Conservation (phyloP, 2,888 invertebrate species). For the Adela reaumurella region DNA sequence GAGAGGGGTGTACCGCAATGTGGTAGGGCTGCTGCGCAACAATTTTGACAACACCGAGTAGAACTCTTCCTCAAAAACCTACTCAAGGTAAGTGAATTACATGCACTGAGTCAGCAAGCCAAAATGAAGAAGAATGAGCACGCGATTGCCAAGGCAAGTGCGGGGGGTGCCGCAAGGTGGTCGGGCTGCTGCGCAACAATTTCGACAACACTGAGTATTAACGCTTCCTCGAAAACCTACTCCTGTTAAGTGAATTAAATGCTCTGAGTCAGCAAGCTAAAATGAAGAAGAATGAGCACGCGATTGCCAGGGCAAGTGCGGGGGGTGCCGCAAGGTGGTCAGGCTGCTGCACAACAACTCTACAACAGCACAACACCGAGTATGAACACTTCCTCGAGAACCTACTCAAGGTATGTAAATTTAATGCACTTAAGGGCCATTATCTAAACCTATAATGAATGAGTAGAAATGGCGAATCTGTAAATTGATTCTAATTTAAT, state of each 20-base stretch:
- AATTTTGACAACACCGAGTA: constrained; percentile 52
- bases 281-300: constrained; percentile 23
- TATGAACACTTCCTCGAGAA: constrained; percentile 56
- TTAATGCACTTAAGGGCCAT: too few relatives aligned
- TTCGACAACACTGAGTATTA: constrained; percentile 54
- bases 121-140: constrained; percentile 24
- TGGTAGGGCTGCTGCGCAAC: constrained; percentile 46
- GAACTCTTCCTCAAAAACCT: constrained; percentile 56
- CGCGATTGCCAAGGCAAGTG: constrained; percentile 22
- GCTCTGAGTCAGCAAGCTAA: too few relatives aligned
- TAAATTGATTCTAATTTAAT: too few relatives aligned
- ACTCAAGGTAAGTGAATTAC: constrained; percentile 32
- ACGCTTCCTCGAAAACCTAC: constrained; percentile 52
- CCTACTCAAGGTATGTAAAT: constrained; percentile 39
- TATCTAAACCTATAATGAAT: too few relatives aligned
- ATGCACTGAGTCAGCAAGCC: too few relatives aligned
- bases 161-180: constrained; percentile 50
- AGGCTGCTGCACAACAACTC: constrained; percentile 51
- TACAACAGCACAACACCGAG: constrained; percentile 40
- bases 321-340: constrained; percentile 52
- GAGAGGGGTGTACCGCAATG: constrained; percentile 47
- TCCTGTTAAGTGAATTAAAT: constrained; percentile 31
- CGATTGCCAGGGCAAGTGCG: constrained; percentile 24
- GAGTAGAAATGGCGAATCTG: too few relatives aligned
- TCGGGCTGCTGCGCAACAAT: constrained; percentile 46